Evolutionary conservation across 2,113 vertebrate species (phyloP), one percentile per base, ranked within the genome.

Genomic region (Dinomys branickii): DNA sequence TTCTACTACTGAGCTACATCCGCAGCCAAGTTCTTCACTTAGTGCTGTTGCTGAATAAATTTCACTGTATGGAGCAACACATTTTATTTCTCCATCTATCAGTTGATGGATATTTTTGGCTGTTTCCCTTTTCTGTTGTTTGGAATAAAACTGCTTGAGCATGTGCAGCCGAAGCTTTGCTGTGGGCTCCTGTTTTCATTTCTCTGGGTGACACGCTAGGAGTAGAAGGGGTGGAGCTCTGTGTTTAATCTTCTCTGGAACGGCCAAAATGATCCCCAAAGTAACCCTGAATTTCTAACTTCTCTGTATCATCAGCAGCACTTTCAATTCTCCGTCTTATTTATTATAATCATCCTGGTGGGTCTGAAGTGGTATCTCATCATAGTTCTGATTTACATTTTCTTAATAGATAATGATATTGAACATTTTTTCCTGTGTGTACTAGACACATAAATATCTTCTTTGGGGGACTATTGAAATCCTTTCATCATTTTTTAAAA

Each of bases 321-420:
- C 47, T 91, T 94, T 10, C 41, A 52, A 12, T 17, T 93, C 24
- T 56, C 78, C 28, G 0, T 92, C 30, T 65, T 94, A 50, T n/a
- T 90, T 85, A 65, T 88, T 73, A 83, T 12, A 90, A 44, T n/a
- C 44, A n/a, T 84, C 20, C 24, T 88, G 85, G 14, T 91, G 26
- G n/a, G 38, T 92, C 59, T 73, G 80, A 87, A 80, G 20, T 89
- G 47, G 8, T 65, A 84, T 71, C n/a, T 84, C 82, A 89, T 11
- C 88, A 13, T 81, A 24, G 16, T 86, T 94, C 93, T 80, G 22
- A 73, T 78, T 92, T 90, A 85, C 28, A 44, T 93, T 97, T 96
- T 75, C 52, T 10, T 90, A 22, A 38, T 84, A n/a, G 17, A 19
- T 81, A 85, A 50, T 82, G 71, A 85, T 92, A 33, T 35, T 90